Base-by-base conservation (phyloP, 2,113 vertebrate species). In the Scomber scombrus region DNA sequence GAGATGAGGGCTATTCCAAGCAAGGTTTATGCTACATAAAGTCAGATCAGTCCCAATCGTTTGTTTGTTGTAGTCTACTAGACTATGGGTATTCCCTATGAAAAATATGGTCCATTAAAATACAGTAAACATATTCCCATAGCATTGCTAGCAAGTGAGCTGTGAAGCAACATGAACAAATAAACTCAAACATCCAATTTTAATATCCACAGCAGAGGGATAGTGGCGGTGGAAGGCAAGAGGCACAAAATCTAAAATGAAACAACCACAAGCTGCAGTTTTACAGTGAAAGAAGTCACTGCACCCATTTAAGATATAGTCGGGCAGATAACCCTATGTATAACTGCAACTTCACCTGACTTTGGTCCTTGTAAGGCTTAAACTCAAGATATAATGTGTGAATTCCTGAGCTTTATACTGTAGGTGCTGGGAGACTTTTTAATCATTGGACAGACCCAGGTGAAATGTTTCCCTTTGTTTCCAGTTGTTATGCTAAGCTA, bases 111-210 rank as follows among this genome's bases (percentile, higher is more conserved):
- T 51, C n/a, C 3, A 68, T 49, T 34, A 7, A 56, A 51, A 51
- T 16, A 54, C 45, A 34, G n/a, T 45, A 12, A 50, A 64, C 18
- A 4, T 18, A 19, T 65, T 72, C 4, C 45, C 26, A 3, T 34
- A 51, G 46, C 21, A 40, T 2, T 43, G 26, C 52, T 43, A 26
- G n/a, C 14, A 65, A 68, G 34, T n/a, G 10, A 56, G 49, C 3
- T 56, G 58, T 21, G 50, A 40, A 31, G 46, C 52, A 67, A 46
- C n/a, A n/a, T 66, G 29, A 57, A 73, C n/a, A 65, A 73, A 74
- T 56, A n/a, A 45, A 58, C 26, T 29, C 15, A 40, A 51, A 11
- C 1, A 1, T 11, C 45, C 14, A 23, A 47, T 73, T 51, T 50
- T 1, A 40, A 45, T 29, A n/a, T 9, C 43, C 14, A 46, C 15